A percentile compares a stretch with the other conserved stretches of the same genome.
phyloP scores from a whole-genome alignment of 2,797 vertebrate genomes.

The Podarcis lilfordi region DNA sequence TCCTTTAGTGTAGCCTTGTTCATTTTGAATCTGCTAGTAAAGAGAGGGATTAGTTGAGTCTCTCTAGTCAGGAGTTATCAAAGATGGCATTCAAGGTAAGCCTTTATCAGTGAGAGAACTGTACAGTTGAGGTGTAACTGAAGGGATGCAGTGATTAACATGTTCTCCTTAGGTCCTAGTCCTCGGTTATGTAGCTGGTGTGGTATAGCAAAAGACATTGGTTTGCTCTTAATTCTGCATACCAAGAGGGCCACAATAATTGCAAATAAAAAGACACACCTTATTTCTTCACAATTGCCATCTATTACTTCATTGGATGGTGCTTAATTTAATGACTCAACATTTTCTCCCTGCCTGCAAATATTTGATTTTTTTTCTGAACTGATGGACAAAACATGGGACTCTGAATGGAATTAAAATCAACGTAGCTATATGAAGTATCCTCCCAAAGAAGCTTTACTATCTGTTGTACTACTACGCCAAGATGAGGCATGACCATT shows the following conservation, averaged over 20 bases:
- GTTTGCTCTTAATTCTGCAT: neutral
- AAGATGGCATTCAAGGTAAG: neutral
- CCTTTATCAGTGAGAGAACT: neutral
- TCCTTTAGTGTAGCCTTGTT: neutral
- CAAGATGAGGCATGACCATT: constrained; percentile 3
- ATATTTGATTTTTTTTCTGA: neutral
- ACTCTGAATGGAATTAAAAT: neutral
- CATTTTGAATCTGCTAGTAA: constrained; percentile 2
- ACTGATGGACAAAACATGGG: neutral
- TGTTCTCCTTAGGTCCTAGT: neutral
- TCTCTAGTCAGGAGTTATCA: neutral
- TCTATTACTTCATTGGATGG: neutral
- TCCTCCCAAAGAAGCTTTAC: neutral
- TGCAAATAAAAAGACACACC: neutral
- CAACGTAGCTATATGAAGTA: neutral
- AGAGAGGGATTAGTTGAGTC: neutral
- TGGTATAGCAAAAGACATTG: neutral
- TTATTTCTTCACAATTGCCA: neutral
- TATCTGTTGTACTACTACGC: neutral
- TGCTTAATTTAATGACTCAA: neutral
- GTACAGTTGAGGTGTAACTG: neutral
- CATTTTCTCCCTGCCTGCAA: neutral
- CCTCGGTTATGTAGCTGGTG: neutral
- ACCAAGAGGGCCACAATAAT: neutral
- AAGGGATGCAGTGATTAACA: neutral